Evolutionary conservation across 1,140 invertebrate genomes (phyloP).

Genomic region (Melipona quadrifasciata): DNA sequence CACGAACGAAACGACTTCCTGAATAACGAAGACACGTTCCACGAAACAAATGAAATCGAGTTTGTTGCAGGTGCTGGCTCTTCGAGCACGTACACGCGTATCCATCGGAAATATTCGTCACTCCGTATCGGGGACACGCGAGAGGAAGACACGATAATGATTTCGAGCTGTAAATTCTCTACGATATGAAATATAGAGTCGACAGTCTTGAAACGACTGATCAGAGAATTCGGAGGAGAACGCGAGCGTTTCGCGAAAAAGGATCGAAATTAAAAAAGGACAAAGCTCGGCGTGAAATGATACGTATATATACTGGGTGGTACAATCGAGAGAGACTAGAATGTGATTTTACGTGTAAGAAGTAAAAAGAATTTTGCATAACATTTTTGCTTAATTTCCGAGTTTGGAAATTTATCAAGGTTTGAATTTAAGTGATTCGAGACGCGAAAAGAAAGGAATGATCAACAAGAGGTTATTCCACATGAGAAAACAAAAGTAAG

Average conservation of each 20-base stretch:
- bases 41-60: neutral
- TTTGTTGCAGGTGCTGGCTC: neutral
- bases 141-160: neutral
- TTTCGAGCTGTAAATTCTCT: neutral
- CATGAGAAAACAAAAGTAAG: too few species aligned
- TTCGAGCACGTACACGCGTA: neutral
- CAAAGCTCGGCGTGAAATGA: slow-evolving; percentile 25
- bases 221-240: too few species aligned
- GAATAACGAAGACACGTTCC: slow-evolving; percentile 1
- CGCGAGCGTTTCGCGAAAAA: neutral
- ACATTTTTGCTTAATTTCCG: too few species aligned
- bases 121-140: neutral
- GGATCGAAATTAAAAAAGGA: slow-evolving; percentile 51
- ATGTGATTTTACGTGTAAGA: too few species aligned
- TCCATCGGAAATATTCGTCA: neutral
- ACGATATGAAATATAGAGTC: neutral
- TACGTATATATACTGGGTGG: slow-evolving; percentile 18
- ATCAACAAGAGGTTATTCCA: too few species aligned
- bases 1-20: neutral
- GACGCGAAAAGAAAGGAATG: too few species aligned
- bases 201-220: too few species aligned
- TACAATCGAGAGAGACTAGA: too few species aligned
- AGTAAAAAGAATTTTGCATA: too few species aligned
- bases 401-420: too few species aligned
- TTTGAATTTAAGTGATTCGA: too few species aligned